Percentiles rank a stretch among this genome's conserved stretches.
Evolutionary conservation across 2,113 vertebrate genomes (phyloP).

Genomic region (Gasterosteus nipponicus): DNA sequence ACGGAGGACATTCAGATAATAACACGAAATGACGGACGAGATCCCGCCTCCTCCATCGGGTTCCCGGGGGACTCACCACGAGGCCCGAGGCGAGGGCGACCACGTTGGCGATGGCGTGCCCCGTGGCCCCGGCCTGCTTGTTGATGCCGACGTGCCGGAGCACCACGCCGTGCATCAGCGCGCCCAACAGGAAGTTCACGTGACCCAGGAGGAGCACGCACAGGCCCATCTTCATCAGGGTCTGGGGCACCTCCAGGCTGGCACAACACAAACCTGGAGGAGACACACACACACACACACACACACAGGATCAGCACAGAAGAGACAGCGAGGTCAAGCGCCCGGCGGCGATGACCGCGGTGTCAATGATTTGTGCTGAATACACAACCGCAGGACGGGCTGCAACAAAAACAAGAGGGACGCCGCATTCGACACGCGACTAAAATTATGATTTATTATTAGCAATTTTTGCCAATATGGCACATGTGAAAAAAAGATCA

Average conservation of each 20-base stretch:
- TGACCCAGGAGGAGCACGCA: constrained; percentile 89
- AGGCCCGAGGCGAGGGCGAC: constrained; percentile 82
- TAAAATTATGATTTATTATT: not conserved
- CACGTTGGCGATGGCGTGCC: constrained; percentile 85
- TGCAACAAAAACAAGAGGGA: not conserved
- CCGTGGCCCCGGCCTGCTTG: constrained; percentile 75
- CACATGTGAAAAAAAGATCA: not conserved
- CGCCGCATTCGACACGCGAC: not conserved
- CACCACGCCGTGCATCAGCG: constrained; percentile 87
- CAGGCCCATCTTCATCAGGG: constrained; percentile 92
- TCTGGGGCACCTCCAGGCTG: constrained; percentile 73
- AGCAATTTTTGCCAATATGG: not conserved
- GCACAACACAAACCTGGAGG: constrained; percentile 67
- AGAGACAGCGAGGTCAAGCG: constrained; percentile 46
- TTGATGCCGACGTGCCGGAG: constrained; percentile 84
- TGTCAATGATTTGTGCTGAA: constrained; percentile 80
- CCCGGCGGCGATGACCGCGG: constrained; percentile 42
- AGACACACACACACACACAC: not conserved
- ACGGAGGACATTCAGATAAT: not conserved
- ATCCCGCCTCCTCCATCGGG: not conserved
- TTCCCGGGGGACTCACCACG: constrained; percentile 77
- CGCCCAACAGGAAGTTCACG: constrained; percentile 86
- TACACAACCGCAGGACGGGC: constrained; percentile 32
- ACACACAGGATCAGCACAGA: not conserved
- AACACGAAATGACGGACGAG: no score